Evolutionary conservation across 1,140 invertebrate species (phyloP).

Genomic region (Drosophila dunni): DNA sequence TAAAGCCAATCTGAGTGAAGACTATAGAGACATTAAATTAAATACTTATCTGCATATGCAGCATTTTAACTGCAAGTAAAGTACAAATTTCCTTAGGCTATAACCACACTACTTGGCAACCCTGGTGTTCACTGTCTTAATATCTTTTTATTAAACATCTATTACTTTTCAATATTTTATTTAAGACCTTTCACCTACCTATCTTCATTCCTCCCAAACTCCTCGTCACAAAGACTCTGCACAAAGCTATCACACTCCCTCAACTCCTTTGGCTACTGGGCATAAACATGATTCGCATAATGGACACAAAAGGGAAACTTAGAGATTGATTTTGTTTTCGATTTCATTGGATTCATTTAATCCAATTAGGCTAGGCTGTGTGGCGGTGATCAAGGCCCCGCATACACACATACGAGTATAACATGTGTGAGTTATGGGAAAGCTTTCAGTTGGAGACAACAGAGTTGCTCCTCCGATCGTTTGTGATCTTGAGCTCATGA

Average conservation of each 20-base stretch:
- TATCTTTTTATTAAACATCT: no score
- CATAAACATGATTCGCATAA: slow-evolving; percentile 72
- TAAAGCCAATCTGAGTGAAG: no score
- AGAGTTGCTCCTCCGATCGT: no score
- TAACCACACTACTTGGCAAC: no score
- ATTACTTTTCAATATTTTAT: no score
- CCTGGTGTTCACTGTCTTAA: no score
- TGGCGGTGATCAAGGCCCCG: slow-evolving; percentile 33
- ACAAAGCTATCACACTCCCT: background rate
- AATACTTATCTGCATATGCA: background rate
- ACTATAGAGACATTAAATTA: background rate
- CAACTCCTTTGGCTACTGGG: background rate
- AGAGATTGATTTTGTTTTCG: slow-evolving; percentile 73
- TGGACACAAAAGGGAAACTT: slow-evolving; percentile 27
- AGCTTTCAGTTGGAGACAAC: slow-evolving; percentile 37
- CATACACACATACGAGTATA: slow-evolving; percentile 6
- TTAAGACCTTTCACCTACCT: no score
- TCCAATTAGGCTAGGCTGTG: slow-evolving; percentile 73
- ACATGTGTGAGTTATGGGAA: slow-evolving; percentile 73
- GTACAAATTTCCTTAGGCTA: background rate
- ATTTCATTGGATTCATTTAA: slow-evolving; percentile 73
- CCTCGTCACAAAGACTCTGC: background rate
- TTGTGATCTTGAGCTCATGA: slow-evolving; percentile 14
- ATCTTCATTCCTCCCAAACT: background rate
- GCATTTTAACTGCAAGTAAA: background rate